These are phyloP conservation scores for Amphibalanus amphitrite DNA, from an alignment of 1,140 invertebrate species.

Conservation along the genomic window DNA sequence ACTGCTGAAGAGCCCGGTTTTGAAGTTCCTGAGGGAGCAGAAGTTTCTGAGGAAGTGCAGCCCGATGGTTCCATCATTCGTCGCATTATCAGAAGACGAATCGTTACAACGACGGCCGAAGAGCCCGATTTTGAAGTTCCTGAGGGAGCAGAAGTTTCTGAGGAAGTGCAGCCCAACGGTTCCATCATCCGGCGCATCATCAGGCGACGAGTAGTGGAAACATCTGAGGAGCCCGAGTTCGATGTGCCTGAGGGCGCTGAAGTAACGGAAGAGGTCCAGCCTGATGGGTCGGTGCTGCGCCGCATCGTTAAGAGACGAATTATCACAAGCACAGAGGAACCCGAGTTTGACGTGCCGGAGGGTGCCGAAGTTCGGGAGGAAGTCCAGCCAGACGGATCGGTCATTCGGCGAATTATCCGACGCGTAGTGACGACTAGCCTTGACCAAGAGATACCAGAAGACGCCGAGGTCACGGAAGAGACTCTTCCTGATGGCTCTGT, in stretches of 20 bases:
- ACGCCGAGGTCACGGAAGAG: background rate
- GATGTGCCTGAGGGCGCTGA: background rate
- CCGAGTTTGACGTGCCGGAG: no score
- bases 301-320: background rate
- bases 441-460: background rate
- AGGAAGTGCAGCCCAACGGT: background rate
- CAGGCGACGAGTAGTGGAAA: background rate
- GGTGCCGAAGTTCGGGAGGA: background rate
- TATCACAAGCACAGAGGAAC: no score
- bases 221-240: background rate
- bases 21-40: background rate
- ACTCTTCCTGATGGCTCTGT: background rate
- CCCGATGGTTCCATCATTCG: background rate
- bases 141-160: background rate
- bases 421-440: background rate
- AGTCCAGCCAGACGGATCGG: background rate
- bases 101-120: no score
- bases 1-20: background rate
- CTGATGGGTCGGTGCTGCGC: background rate
- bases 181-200: background rate
- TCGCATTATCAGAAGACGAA: background rate
- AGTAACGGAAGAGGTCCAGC: background rate
- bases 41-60: background rate
- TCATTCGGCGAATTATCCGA: background rate
- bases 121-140: no score